A percentile compares a stretch with the other conserved stretches of the same genome.
These are phyloP conservation scores for Neolamprologus modestus DNA, from an alignment of 2,113 vertebrate genomes.

Conservation along the genomic window DNA sequence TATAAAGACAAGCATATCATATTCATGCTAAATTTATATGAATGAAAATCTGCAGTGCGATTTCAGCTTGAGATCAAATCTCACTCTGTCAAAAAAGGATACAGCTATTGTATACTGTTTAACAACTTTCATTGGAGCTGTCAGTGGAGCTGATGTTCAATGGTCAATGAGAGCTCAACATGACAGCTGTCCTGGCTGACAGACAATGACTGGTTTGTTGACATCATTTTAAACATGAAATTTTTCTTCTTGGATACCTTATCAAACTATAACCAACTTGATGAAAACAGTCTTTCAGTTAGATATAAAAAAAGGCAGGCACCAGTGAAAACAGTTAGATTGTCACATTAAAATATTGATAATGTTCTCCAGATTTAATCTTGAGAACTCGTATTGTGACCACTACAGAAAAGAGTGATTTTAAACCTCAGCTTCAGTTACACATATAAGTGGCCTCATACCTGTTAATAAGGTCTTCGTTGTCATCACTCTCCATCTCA, in stretches of 20 bases:
- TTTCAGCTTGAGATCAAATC: background rate
- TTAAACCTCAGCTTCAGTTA: background rate
- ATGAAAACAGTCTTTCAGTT: fast-evolving
- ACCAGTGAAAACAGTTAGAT: background rate
- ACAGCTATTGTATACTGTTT: background rate
- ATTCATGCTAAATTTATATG: background rate
- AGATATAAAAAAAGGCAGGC: background rate
- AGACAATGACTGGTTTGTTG: background rate
- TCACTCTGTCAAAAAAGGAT: background rate
- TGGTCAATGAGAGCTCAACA: background rate
- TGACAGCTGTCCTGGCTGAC: background rate
- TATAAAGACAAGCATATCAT: background rate
- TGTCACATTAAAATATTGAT: background rate
- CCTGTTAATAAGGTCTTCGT: conserved; percentile 98
- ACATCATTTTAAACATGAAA: background rate
- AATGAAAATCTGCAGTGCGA: background rate
- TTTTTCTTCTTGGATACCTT: background rate
- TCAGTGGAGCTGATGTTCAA: background rate
- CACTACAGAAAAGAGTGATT: background rate
- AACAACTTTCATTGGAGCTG: background rate
- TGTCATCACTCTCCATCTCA: conserved; percentile 98
- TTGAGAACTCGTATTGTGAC: fast-evolving
- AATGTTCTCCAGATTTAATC: background rate
- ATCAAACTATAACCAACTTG: background rate
- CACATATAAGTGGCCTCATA: conserved; percentile 19